Percentiles rank a stretch among this genome's conserved stretches.
phyloP scores from a whole-genome alignment of 2,113 vertebrate species.

The Orycteropus afer region DNA sequence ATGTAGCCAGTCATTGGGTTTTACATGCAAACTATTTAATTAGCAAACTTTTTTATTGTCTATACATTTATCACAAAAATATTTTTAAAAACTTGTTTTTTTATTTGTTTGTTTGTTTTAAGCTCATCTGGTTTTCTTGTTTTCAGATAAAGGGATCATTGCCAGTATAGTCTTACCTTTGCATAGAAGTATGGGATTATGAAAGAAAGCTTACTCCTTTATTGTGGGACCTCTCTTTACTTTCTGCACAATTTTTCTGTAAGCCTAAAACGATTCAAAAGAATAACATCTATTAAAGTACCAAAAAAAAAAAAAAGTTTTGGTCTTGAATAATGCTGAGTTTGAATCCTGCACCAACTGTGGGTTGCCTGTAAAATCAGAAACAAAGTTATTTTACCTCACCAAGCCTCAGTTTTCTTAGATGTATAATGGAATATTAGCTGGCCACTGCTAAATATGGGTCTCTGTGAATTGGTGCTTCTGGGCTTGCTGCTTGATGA shows the following conservation, averaged over 20 bases:
- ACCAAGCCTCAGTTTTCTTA: too few relatives aligned
- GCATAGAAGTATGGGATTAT: not conserved
- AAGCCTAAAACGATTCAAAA: too few relatives aligned
- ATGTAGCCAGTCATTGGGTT: too few relatives aligned
- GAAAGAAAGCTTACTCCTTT: too few relatives aligned
- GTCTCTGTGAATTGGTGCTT: not conserved
- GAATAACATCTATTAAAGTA: too few relatives aligned
- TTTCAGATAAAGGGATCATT: not conserved
- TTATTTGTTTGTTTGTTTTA: too few relatives aligned
- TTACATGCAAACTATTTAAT: too few relatives aligned
- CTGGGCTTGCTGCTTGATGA: not conserved
- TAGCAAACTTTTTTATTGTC: too few relatives aligned
- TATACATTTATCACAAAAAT: too few relatives aligned
- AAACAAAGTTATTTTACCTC: not conserved
- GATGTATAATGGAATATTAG: not conserved
- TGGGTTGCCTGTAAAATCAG: not conserved
- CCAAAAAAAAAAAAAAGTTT: too few relatives aligned
- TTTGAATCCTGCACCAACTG: not conserved
- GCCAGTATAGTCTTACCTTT: not conserved
- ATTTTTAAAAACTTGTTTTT: not conserved
- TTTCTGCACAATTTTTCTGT: too few relatives aligned
- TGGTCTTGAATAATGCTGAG: not conserved
- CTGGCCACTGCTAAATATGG: not conserved
- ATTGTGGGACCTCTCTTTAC: too few relatives aligned
- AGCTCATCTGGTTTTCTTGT: not conserved